Conservation (phyloP, 2,113 vertebrate species). For the Misgurnus mizolepis region DNA sequence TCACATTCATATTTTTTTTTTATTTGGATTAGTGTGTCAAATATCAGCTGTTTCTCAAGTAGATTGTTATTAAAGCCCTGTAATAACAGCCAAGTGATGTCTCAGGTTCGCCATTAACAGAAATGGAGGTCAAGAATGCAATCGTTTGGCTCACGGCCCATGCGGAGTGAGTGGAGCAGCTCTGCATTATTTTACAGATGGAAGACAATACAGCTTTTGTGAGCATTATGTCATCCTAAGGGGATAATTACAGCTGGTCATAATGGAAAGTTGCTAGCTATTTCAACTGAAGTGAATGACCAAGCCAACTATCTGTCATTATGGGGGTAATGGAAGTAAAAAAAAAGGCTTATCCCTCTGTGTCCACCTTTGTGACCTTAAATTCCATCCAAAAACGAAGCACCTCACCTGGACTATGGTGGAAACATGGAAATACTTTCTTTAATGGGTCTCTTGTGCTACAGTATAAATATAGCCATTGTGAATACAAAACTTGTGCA, state of each 20-base stretch:
- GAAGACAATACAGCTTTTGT: slow-evolving; percentile 46
- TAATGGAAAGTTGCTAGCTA: slow-evolving; percentile 2
- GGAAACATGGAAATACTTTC: neutral
- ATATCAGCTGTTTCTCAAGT: neutral
- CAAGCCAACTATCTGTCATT: slow-evolving; percentile 42
- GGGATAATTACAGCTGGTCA: slow-evolving; percentile 17
- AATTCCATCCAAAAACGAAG: slow-evolving; percentile 14
- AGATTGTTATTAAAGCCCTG: neutral
- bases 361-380: slow-evolving; percentile 33
- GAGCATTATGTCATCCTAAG: slow-evolving; percentile 35
- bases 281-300: neutral
- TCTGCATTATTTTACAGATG: slow-evolving; percentile 37
- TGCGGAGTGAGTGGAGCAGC: neutral
- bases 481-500: neutral
- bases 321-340: slow-evolving; percentile 25
- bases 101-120: neutral
- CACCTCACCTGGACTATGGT: neutral
- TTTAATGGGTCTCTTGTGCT: neutral
- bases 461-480: neutral
- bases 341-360: neutral
- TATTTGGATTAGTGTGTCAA: neutral
- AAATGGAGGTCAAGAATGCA: neutral
- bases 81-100: neutral
- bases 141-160: neutral
- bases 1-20: neutral